Base-by-base conservation (phyloP, 2,888 invertebrate species). In the Troglohyphantes excavatus region DNA sequence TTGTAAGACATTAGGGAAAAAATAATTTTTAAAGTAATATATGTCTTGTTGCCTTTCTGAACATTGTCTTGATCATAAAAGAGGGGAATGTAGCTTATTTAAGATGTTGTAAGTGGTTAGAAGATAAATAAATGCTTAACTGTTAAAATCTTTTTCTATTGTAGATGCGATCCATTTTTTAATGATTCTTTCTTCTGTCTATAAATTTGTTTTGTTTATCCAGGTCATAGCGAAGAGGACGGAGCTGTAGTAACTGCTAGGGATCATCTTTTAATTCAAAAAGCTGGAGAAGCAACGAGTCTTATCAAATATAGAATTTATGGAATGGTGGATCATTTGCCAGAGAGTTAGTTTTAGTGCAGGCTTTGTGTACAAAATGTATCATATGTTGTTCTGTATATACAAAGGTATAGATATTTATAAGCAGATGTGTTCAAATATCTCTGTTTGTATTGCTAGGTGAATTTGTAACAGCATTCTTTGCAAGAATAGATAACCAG, bases 281-380 rank as follows among this genome's bases (percentile, higher is more conserved):
- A 98, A 93, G 98, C 98, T 67, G 96, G 96, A 81, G 96, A 97
- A 93, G 98, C 98, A 27, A 98, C 98, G 0, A 96, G 96, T 94
- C 95, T 97, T 79, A 97, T 98, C 87, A 97, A 98, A 83, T 96
- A 97, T 93, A 97, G 97, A 94, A 98, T 98, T 92, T 94, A 96
- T 92, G 95, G 96, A 92, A 95, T 92, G 17, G 88, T 91, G 33
- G 92, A 92, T 43, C 65, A 68, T 26, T 29, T 19, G 21, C 26
- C 83, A 6, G 76, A 73, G 26, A 88, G 75, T 46, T 88, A 90
- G 79, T 43, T 68, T 21, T 11, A 21, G 29, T 59, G n/a, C 29
- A 23, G 2, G 29, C n/a, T n/a, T n/a, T n/a, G 21, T 76, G 53
- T 76, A 65, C 26, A 46, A 53, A 26, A 5, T 85, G 67, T 75